Evolutionary conservation across 2,888 invertebrate species (phyloP).

Genomic region (Hemithea aestivaria): DNA sequence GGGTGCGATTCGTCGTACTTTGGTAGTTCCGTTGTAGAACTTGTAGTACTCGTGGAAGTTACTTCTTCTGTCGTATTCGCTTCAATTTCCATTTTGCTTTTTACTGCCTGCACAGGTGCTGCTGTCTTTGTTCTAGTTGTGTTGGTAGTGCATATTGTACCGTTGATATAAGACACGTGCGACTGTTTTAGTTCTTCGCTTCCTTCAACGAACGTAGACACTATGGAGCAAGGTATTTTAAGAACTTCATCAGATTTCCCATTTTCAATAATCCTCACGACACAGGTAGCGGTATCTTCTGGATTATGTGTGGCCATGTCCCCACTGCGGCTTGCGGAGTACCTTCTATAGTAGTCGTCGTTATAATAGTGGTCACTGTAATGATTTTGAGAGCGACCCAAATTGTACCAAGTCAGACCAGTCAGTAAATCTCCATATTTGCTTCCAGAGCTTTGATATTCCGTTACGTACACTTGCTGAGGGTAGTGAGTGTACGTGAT

Average conservation of each 20-base stretch:
- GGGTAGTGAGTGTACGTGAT: slow-evolving; percentile 51
- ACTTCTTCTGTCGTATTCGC: neutral
- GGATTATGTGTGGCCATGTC: slow-evolving; percentile 30
- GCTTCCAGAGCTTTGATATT: slow-evolving; percentile 62
- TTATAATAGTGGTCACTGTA: slow-evolving; percentile 58
- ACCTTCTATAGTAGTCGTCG: slow-evolving; percentile 60
- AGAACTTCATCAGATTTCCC: slow-evolving; percentile 43
- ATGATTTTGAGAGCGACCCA: slow-evolving; percentile 59
- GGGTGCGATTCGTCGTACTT: too few species aligned
- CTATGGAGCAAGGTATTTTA: slow-evolving; percentile 69
- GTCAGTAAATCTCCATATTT: slow-evolving; percentile 61
- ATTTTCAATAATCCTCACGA: slow-evolving; percentile 55
- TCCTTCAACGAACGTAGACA: slow-evolving; percentile 62
- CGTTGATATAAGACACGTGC: slow-evolving; percentile 34
- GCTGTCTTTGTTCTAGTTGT: slow-evolving; percentile 26
- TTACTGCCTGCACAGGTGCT: too few species aligned
- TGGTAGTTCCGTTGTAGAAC: neutral
- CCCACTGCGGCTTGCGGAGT: slow-evolving; percentile 25
- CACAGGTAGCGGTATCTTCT: slow-evolving; percentile 49
- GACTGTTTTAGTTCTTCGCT: slow-evolving; percentile 35
- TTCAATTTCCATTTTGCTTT: slow-evolving; percentile 1
- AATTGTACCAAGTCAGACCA: slow-evolving; percentile 62
- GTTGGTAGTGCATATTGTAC: slow-evolving; percentile 51
- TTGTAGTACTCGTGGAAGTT: neutral
- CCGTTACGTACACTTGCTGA: slow-evolving; percentile 57